Evolutionary conservation across 1,140 invertebrate species (phyloP).

Genomic region (Brachionus paranguensis): DNA sequence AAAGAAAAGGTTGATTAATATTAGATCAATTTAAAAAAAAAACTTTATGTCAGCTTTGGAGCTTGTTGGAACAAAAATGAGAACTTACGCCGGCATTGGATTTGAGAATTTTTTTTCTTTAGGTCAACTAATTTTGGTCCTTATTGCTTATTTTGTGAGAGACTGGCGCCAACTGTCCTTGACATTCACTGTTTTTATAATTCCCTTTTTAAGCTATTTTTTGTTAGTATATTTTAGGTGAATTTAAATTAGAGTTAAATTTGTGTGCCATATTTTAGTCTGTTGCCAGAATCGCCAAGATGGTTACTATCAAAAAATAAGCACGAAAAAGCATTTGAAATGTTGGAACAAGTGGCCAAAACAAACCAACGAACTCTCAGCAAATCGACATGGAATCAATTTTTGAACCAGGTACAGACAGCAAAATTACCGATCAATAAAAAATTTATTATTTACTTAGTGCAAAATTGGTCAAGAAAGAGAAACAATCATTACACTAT

Average conservation of each 20-base stretch:
- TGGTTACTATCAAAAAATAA: constrained; percentile 46
- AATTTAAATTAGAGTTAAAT: not conserved
- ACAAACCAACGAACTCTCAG: constrained; percentile 43
- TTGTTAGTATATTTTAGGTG: not conserved
- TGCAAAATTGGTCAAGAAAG: not conserved
- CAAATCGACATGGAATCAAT: not conserved
- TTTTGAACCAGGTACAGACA: not conserved
- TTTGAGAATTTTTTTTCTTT: constrained; percentile 36
- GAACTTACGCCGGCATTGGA: not conserved
- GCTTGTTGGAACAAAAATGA: not conserved
- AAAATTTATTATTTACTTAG: not conserved
- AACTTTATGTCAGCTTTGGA: not conserved
- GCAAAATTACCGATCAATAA: not conserved
- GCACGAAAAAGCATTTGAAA: constrained; percentile 44
- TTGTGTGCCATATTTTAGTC: not conserved
- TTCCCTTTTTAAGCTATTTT: constrained; percentile 21
- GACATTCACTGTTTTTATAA: not conserved
- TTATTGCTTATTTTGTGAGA: constrained; percentile 35
- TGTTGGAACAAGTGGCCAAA: constrained; percentile 44
- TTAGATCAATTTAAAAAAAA: too few species aligned
- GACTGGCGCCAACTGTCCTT: not conserved
- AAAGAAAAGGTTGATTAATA: not conserved
- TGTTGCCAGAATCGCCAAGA: constrained; percentile 48
- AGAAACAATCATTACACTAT: not conserved
- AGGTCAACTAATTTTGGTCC: constrained; percentile 11